Evolutionary conservation across 2,797 vertebrate species (phyloP).

Genomic region (Poeciliopsis gracilis): DNA sequence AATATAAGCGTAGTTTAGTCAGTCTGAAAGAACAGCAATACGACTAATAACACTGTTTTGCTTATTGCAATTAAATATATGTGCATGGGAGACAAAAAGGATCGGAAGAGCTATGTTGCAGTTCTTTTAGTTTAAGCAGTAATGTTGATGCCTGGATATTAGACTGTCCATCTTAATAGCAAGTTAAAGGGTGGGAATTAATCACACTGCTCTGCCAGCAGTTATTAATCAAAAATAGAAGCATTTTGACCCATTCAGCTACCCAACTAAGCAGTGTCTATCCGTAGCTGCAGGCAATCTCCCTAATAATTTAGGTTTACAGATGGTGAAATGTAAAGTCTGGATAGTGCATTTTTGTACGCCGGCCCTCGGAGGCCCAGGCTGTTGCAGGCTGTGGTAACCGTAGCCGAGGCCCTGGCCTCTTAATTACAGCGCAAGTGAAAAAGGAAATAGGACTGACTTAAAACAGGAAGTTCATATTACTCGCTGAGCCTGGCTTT

Average conservation of each 20-base stretch:
- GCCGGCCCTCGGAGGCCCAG: slow-evolving; percentile 24
- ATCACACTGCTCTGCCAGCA: slow-evolving; percentile 16
- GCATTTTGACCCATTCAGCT: slow-evolving; percentile 31
- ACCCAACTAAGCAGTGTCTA: slow-evolving; percentile 7
- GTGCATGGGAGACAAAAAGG: not conserved
- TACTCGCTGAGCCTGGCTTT: slow-evolving; percentile 58
- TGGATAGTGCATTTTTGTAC: slow-evolving; percentile 44
- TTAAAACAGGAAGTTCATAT: slow-evolving; percentile 74
- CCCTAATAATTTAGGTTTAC: slow-evolving; percentile 53
- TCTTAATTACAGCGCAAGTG: slow-evolving; percentile 68
- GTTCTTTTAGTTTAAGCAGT: slow-evolving; percentile 9
- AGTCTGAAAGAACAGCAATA: not conserved
- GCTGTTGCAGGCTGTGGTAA: slow-evolving; percentile 31
- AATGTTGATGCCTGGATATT: slow-evolving; percentile 7
- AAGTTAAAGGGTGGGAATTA: slow-evolving; percentile 20
- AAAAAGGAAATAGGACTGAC: slow-evolving; percentile 74
- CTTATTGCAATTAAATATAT: not conserved
- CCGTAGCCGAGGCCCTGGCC: slow-evolving; percentile 46
- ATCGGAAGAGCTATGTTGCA: not conserved
- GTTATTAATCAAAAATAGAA: slow-evolving; percentile 34
- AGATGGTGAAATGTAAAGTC: slow-evolving; percentile 50
- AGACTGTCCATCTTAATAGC: slow-evolving; percentile 6
- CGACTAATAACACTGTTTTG: not conserved
- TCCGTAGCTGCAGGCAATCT: slow-evolving; percentile 52
- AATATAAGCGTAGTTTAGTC: not conserved